Evolutionary conservation across 37 sponge, comb jelly and placozoan species (phyloP), one percentile per base, ranked within the genome.

Genomic region (Geodia barretti): DNA sequence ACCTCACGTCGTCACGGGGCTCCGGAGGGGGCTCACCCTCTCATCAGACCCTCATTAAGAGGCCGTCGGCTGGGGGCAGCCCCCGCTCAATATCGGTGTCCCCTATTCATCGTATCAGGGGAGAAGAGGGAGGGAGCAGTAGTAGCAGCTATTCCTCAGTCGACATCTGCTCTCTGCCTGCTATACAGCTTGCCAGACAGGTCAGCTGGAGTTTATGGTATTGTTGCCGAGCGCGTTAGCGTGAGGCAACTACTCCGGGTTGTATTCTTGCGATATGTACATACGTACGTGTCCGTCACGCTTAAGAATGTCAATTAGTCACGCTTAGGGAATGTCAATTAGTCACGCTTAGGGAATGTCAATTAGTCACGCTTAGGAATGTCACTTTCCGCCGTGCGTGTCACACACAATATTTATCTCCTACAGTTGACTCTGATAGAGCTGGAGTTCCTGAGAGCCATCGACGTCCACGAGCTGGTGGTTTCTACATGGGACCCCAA

Each of bases 391-490:
- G n/a, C n/a, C n/a, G n/a, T 58, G 17, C 60, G n/a, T n/a, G n/a
- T n/a, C n/a, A n/a, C n/a, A n/a, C n/a, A n/a, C n/a, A n/a, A 31
- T 9, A 24, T 67, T 11, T 67, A 67, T 82, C 23, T 62, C 39
- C 2, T 79, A 26, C 40, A 93, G 94, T 62, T 93, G 68, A 90
- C 95, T 70, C 54, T 94, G 64, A 83, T 94, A 60, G 91, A 94
- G 33, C 63, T 94, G 77, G 84, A 90, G 43, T 85, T 75, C 36
- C 42, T 94, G 47, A 82, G 72, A 43, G 77, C 84, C 11, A 72
- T 94, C 25, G 88, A 79, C 24, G 70, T 63, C 24, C 88, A 83
- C 58, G 95, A 94, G 39, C 29, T 94, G 30, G 85, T 81, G 1
- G 80, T 90, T 11, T 80, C 90, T 32, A 72, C 75, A 1, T 94